phyloP scores from a whole-genome alignment of 2,888 invertebrate species.

The Drosophila diplacantha region DNA sequence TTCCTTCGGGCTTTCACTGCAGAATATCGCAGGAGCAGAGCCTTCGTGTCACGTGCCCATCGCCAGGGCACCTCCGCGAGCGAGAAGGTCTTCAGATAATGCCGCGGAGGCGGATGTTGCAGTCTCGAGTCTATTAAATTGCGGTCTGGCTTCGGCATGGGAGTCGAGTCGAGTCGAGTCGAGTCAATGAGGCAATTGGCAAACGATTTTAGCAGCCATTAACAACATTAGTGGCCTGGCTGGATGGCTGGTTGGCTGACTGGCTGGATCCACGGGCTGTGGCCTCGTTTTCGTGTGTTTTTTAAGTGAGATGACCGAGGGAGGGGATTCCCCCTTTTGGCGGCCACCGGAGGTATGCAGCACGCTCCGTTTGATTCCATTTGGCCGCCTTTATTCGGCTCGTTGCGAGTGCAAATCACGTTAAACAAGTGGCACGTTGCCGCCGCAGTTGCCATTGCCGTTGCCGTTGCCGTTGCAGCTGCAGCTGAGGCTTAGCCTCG shows the following conservation, averaged over 20 bases:
- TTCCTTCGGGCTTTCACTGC: rapidly evolving
- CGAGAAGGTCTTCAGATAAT: constrained; percentile 16
- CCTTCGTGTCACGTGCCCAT: constrained; percentile 28
- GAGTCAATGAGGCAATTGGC: constrained; percentile 65
- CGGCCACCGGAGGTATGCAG: constrained; percentile 27
- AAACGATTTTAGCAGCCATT: constrained; percentile 61
- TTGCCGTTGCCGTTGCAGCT: constrained; percentile 13
- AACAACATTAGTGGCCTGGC: constrained; percentile 60
- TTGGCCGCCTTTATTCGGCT: constrained; percentile 51
- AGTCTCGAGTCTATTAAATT: constrained; percentile 46
- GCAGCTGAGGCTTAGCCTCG: constrained; percentile 23
- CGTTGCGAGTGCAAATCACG: constrained; percentile 60
- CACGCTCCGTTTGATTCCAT: constrained; percentile 41
- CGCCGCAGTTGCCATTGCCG: constrained; percentile 20
- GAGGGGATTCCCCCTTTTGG: neutral
- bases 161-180: constrained; percentile 41
- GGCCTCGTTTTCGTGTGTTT: neutral
- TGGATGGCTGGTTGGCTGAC: constrained; percentile 20
- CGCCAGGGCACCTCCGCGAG: neutral
- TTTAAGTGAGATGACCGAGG: neutral
- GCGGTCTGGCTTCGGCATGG: constrained; percentile 31
- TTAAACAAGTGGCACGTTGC: constrained; percentile 55
- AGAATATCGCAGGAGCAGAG: too few species aligned
- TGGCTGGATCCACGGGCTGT: constrained; percentile 5
- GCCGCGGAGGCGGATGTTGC: constrained; percentile 27